These are phyloP conservation scores for Pterophyllum scalare DNA, from an alignment of 2,113 vertebrate genomes.

Conservation along the genomic window DNA sequence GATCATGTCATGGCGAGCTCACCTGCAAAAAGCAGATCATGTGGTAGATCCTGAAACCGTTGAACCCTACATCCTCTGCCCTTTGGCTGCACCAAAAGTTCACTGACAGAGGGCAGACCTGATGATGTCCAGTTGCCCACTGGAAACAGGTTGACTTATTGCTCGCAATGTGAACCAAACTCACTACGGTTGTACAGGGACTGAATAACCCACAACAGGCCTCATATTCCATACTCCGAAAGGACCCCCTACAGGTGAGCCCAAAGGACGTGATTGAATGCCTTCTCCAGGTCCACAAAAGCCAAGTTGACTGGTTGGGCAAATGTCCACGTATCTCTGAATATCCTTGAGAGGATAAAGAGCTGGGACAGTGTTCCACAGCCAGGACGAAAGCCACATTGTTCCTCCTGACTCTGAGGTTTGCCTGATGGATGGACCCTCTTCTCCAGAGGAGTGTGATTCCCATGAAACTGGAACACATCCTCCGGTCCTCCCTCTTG, in stretches of 20 bases:
- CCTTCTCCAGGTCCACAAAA: no score
- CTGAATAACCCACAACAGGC: not conserved
- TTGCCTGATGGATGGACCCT: no score
- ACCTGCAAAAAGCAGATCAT: fast-evolving
- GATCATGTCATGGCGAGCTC: not conserved
- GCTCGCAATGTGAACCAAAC: fast-evolving
- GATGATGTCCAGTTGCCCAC: not conserved
- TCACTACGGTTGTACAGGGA: not conserved
- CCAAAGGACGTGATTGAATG: no score
- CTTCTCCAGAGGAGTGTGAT: no score
- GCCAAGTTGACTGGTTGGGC: not conserved
- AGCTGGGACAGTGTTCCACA: not conserved
- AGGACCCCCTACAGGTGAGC: no score
- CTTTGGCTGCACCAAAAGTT: fast-evolving
- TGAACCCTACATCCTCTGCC: no score
- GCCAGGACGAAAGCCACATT: not conserved
- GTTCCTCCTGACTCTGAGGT: not conserved
- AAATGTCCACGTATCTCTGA: not conserved
- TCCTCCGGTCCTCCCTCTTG: no score
- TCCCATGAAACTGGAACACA: no score
- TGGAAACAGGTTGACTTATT: not conserved
- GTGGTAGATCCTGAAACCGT: no score
- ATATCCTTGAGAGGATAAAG: not conserved
- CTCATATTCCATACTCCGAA: not conserved
- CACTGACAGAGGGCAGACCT: not conserved